Conservation (phyloP, 1,140 invertebrate species). For the Linepithema humile region DNA sequence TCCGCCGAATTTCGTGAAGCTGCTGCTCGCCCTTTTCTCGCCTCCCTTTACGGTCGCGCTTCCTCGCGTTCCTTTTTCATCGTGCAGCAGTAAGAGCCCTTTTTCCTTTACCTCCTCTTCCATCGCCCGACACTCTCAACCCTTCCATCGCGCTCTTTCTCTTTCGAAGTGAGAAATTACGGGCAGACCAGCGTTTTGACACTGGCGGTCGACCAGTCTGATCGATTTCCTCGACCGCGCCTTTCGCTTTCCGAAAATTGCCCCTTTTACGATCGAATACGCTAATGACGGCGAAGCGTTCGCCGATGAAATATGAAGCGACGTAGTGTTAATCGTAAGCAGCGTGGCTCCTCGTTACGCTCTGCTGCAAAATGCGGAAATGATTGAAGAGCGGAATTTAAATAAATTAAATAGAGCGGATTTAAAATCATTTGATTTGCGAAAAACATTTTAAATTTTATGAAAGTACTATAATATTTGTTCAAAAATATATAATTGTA, state of each 20-base stretch:
- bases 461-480: not conserved
- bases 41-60: slow-evolving; percentile 37
- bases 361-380: not conserved
- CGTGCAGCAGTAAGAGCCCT: not conserved
- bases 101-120: not conserved
- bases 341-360: not conserved
- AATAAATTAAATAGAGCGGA: not conserved
- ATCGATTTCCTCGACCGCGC: slow-evolving; percentile 35
- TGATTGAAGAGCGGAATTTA: slow-evolving; percentile 14
- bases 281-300: slow-evolving; percentile 14
- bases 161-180: slow-evolving; percentile 48
- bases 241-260: slow-evolving; percentile 29
- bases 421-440: slow-evolving; percentile 8
- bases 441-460: not conserved
- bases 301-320: slow-evolving; percentile 14
- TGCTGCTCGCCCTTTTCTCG: slow-evolving; percentile 37
- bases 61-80: slow-evolving; percentile 20
- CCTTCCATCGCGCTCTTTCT: not conserved
- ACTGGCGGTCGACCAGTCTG: slow-evolving; percentile 4
- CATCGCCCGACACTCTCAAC: slow-evolving; percentile 6
- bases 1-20: slow-evolving; percentile 59
- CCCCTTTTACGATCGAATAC: slow-evolving; percentile 1
- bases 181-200: slow-evolving; percentile 37
- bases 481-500: not conserved
- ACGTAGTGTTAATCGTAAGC: not conserved